Evolutionary conservation across 1,140 invertebrate species (phyloP), one percentile per base, ranked within the genome.

Genomic region (Diorhabda carinulata): DNA sequence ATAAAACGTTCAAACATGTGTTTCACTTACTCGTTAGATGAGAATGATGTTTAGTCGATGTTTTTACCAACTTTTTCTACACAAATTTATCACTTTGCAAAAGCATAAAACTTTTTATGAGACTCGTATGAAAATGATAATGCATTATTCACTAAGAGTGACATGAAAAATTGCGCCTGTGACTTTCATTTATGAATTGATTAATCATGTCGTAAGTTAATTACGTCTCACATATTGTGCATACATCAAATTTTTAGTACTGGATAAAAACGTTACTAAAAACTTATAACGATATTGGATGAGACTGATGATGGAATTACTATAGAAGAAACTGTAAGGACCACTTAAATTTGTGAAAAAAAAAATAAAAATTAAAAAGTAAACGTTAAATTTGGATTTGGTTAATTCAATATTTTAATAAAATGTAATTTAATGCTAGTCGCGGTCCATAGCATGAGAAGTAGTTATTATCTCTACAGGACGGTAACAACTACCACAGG

Each of bases 161-260:
- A 52, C 47, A 52, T 52, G 47, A 52, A 52, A 52, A 52, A 52
- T 52, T 52, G 47, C n/a, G 47, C 47, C n/a, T 52, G 47, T 6
- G n/a, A 52, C 47, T 52, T 52, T 52, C 47, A 52, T 52, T 52
- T 52, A 52, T 52, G 47, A 52, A 52, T 52, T 52, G 47, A 52
- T 52, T 52, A 52, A 52, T 52, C 3, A 52, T 52, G 47, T 52
- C 47, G 47, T 52, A 52, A 52, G 47, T 52, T 52, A 52, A 52
- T 52, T 52, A 52, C n/a, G 47, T 25, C 47, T 52, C 47, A 52
- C 47, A 52, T 52, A 52, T 52, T 52, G 0, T 4, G n/a, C 47
- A n/a, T 52, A 52, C 47, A 52, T 52, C 47, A 52, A 3, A 52
- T 52, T 52, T 52, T 52, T 52, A 8, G 47, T 52, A n/a, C n/a